Conservation (phyloP, 2,797 vertebrate genomes). For the Buphagus erythrorhynchus region DNA sequence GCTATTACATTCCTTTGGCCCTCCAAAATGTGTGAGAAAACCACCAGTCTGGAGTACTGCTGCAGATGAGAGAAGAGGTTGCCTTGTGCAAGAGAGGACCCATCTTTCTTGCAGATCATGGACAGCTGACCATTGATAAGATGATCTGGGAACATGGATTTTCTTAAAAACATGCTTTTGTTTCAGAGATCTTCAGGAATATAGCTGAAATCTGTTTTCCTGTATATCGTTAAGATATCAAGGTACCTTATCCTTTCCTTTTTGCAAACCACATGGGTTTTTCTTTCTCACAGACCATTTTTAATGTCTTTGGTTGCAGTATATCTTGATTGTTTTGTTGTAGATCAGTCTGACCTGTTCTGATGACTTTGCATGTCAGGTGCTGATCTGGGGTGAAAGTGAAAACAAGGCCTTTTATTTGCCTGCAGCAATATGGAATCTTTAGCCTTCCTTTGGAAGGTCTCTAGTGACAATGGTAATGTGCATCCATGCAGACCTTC, state of each 20-base stretch:
- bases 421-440: neutral
- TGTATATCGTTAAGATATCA: neutral
- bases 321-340: neutral
- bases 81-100: neutral
- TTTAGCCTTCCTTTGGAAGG: neutral
- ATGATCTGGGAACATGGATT: neutral
- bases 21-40: neutral
- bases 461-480: neutral
- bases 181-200: neutral
- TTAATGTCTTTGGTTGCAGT: neutral
- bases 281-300: neutral
- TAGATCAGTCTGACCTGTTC: neutral
- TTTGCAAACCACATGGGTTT: neutral
- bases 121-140: neutral
- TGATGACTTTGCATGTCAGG: neutral
- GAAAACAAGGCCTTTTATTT: neutral
- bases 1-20: neutral
- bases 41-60: neutral
- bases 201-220: neutral
- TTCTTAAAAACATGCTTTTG: neutral
- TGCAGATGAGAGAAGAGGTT: neutral
- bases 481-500: neutral
- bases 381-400: neutral
- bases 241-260: neutral
- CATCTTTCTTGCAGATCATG: neutral